Conservation (phyloP, 1,140 invertebrate genomes). For the Octopus sinensis region DNA sequence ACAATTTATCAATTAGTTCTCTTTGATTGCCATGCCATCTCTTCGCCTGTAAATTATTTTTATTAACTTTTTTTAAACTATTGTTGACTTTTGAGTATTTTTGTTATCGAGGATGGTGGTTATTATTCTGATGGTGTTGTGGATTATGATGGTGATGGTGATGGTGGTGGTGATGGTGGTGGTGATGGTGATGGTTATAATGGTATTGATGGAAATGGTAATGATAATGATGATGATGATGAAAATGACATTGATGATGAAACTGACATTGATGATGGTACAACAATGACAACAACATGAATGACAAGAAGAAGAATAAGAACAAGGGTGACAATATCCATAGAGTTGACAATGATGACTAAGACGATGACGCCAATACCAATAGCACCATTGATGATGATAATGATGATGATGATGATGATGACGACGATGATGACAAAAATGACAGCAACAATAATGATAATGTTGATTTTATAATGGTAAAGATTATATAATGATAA, state of each 20-base stretch:
- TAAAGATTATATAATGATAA: not conserved
- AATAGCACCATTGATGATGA: not conserved
- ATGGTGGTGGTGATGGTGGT: not conserved
- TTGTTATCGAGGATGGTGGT: no score
- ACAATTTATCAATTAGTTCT: no score
- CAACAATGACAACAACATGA: not conserved
- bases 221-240: not conserved
- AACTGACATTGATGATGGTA: not conserved
- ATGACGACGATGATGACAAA: not conserved
- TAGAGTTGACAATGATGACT: not conserved
- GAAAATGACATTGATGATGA: not conserved
- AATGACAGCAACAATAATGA: not conserved
- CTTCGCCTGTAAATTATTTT: no score
- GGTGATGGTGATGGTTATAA: not conserved
- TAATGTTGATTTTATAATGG: not conserved
- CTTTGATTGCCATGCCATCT: no score
- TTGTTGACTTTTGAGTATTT: no score
- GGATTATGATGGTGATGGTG: not conserved
- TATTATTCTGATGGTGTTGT: not conserved
- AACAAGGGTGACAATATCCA: not conserved
- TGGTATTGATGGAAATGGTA: not conserved
- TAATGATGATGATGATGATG: not conserved
- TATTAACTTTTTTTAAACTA: no score
- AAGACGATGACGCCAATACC: not conserved
- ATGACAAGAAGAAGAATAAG: not conserved